Evolutionary conservation across 2,797 vertebrate genomes (phyloP).

Genomic region (Myoxocephalus aenaeus): DNA sequence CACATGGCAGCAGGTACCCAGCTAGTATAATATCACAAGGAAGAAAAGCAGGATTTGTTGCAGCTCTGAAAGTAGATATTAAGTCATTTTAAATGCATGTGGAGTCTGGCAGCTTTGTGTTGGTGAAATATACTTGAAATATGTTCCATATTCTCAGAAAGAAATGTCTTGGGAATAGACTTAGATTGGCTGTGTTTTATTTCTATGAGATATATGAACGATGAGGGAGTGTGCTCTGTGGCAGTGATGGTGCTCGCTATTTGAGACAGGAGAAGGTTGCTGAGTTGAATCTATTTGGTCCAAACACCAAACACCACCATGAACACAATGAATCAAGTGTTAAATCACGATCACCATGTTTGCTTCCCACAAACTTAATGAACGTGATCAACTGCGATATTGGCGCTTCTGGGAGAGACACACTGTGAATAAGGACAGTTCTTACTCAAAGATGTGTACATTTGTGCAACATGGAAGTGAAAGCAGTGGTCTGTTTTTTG

Average conservation of each 20-base stretch:
- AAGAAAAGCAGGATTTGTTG: conserved; percentile 26
- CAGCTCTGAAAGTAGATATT: conserved; percentile 13
- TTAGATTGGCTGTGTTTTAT: conserved; percentile 7
- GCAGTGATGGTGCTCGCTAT: not conserved
- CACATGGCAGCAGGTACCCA: not conserved
- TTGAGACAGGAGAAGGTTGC: not conserved
- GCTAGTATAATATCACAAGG: not conserved
- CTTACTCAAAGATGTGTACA: too few relatives aligned
- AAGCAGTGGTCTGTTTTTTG: too few relatives aligned
- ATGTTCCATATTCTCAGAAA: not conserved
- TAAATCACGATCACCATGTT: not conserved
- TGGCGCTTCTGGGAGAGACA: not conserved
- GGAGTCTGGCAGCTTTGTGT: conserved; percentile 31
- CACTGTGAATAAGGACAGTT: not conserved
- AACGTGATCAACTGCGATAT: not conserved
- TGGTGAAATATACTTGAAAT: conserved; percentile 29
- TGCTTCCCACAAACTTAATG: not conserved
- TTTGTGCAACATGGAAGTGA: too few relatives aligned
- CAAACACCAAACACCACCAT: not conserved
- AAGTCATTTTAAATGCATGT: conserved; percentile 36
- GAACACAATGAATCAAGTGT: not conserved
- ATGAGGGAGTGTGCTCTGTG: not conserved
- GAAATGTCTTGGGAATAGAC: not conserved
- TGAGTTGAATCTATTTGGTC: conserved; percentile 2
- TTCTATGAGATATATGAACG: not conserved